These are phyloP conservation scores for Malthinus flaveolus DNA, from an alignment of 2,888 invertebrate genomes.

Conservation along the genomic window DNA sequence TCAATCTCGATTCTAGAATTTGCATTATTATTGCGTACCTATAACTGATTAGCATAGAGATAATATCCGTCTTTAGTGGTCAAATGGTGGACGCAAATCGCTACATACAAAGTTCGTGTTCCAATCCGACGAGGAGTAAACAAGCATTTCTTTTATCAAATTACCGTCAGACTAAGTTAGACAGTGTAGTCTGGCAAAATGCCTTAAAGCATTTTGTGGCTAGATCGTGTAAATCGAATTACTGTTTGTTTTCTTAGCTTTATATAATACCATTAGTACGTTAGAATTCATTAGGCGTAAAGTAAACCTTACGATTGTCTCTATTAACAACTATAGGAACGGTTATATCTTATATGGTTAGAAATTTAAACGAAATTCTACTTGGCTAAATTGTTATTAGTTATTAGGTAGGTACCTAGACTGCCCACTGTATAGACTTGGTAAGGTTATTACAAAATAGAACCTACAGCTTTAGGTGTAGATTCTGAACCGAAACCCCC, in stretches of 20 bases:
- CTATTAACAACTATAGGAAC: not conserved
- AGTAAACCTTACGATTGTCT: conserved; percentile 12
- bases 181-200: conserved; percentile 29
- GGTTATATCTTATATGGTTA: too few relatives aligned
- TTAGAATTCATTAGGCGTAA: conserved; percentile 23
- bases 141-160: conserved; percentile 39
- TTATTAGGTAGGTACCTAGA: too few relatives aligned
- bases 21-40: conserved; percentile 37
- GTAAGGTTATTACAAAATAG: too few relatives aligned
- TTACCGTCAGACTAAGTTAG: conserved; percentile 32
- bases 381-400: too few relatives aligned
- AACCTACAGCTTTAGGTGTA: too few relatives aligned
- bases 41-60: conserved; percentile 30
- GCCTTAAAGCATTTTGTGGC: conserved; percentile 28
- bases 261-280: conserved; percentile 26
- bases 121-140: conserved; percentile 35
- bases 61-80: conserved; percentile 35
- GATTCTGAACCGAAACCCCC: too few relatives aligned
- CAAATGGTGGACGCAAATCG: conserved; percentile 35
- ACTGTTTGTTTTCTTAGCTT: conserved; percentile 29
- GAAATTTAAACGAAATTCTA: too few relatives aligned
- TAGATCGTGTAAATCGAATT: conserved; percentile 30
- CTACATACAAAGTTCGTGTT: conserved; percentile 34
- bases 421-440: too few relatives aligned
- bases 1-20: conserved; percentile 33